Evolutionary conservation across 1,140 invertebrate species (phyloP), one percentile per base, ranked within the genome.

Genomic region (Cheumatopsyche charites): DNA sequence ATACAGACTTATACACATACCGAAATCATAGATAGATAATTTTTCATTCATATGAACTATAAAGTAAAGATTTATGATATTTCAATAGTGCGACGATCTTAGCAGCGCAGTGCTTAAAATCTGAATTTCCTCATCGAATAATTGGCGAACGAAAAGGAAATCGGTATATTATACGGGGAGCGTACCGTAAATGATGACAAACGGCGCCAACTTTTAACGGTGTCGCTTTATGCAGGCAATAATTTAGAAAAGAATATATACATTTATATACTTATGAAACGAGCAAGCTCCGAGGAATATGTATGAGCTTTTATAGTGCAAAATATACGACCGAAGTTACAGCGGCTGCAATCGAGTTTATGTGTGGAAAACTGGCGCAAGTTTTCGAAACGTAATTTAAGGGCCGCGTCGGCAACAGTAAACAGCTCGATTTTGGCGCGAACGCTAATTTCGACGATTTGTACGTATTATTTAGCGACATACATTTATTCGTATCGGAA

Each of bases 181-280:
- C 12, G 19, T 58, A 12, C 9, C 11, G 19, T 26, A 58, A 58
- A 58, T 58, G 21, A 58, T 58, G 55, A 58, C 19, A 58, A 58
- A 58, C 55, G 55, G 55, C n/a, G 17, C 23, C 21, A 58, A 58
- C 21, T 58, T 58, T 58, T 7, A 58, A 58, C 55, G 21, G 7
- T 58, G 55, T 26, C 55, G 55, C 13, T 58, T 25, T 58, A 58
- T 58, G 55, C 55, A 58, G 19, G 23, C 55, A 26, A 25, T 58
- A 58, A 58, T 58, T 55, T 17, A 52, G 47, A 52, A 52, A 52
- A 52, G 47, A 58, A 58, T 58, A 58, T 58, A 58, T 25, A 25
- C 13, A 47, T 13, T 3, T 47, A 47, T 13, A 47, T 36, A 36
- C 9, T 4, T 36, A 36, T 36, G 7, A 52, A 52, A 52, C 15